phyloP scores from a whole-genome alignment of 2,888 invertebrate species.

The Drosophila picticornis region DNA sequence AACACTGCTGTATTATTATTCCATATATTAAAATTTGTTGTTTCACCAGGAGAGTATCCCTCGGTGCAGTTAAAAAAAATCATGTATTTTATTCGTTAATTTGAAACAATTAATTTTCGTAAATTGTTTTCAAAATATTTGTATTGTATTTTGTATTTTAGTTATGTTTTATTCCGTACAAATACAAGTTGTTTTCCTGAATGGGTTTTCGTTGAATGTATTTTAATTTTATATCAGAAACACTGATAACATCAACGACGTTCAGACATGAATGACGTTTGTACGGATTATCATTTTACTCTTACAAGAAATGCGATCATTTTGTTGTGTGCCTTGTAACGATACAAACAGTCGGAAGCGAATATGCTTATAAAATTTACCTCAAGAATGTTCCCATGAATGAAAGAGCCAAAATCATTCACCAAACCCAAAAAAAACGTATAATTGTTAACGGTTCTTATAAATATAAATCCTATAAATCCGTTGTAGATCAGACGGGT shows the following conservation, averaged over 20 bases:
- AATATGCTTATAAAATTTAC: not conserved
- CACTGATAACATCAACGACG: not conserved
- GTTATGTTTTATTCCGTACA: constrained; percentile 38
- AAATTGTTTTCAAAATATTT: constrained; percentile 17
- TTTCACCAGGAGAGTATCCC: constrained; percentile 46
- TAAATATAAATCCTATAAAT: too few relatives aligned
- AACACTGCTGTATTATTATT: constrained; percentile 76
- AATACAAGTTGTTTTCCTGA: constrained; percentile 41
- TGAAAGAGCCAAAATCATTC: not conserved
- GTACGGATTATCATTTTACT: not conserved
- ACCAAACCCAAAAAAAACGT: not conserved
- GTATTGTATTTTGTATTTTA: constrained; percentile 43
- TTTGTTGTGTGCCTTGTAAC: not conserved
- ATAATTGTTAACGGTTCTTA: not conserved
- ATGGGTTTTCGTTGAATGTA: not conserved
- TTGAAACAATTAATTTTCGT: too few relatives aligned
- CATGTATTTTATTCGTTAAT: constrained; percentile 1
- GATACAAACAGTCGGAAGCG: not conserved
- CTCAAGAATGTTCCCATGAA: not conserved
- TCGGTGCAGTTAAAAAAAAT: constrained; percentile 37
- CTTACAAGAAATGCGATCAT: not conserved
- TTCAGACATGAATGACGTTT: constrained; percentile 6
- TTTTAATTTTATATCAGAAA: not conserved
- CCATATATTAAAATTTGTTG: constrained; percentile 76
- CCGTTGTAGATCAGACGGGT: not conserved